phyloP scores from a whole-genome alignment of 2,797 vertebrate species.

The Danio jaintianensis region DNA sequence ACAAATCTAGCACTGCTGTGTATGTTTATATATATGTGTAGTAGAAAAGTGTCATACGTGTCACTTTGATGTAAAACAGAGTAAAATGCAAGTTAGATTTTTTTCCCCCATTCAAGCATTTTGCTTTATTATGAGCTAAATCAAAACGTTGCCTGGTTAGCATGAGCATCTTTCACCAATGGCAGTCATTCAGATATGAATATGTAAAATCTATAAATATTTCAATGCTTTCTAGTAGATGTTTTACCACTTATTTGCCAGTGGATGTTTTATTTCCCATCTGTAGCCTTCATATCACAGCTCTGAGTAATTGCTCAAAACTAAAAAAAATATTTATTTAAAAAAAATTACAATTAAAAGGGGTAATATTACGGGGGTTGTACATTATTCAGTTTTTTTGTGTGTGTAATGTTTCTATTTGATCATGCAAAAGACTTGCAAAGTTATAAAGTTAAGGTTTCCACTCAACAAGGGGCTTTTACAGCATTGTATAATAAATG shows the following conservation, averaged over 20 bases:
- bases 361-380: too few species aligned
- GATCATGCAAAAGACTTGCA: too few species aligned
- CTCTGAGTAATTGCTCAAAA: too few species aligned
- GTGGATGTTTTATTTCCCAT: too few species aligned
- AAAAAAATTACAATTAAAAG: too few species aligned
- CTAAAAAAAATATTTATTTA: too few species aligned
- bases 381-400: too few species aligned
- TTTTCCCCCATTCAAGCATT: neutral
- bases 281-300: neutral
- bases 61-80: conserved; percentile 32
- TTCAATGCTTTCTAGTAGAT: neutral
- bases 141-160: neutral
- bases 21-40: conserved; percentile 24
- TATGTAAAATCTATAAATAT: neutral
- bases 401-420: too few species aligned
- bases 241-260: neutral
- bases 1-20: conserved; percentile 24
- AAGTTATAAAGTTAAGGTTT: too few species aligned
- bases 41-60: conserved; percentile 5
- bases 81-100: neutral
- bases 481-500: too few species aligned
- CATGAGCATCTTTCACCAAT: neutral
- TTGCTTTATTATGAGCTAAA: neutral
- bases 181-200: neutral
- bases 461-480: too few species aligned